Conservation (phyloP, 2,888 invertebrate genomes). For the Chrysolina americana region DNA sequence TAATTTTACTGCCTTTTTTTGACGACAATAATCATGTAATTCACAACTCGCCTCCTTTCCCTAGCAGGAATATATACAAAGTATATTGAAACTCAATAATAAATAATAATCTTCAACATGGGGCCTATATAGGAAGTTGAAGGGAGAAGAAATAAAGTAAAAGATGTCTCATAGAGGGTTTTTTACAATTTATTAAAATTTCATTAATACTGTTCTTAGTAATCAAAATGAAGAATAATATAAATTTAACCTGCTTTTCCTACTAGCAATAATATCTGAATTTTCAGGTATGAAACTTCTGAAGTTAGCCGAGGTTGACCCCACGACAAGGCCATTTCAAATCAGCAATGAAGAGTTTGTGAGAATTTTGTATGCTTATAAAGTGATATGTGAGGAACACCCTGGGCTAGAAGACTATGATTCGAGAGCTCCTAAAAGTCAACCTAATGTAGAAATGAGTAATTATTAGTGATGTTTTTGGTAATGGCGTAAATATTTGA, state of each 20-base stretch:
- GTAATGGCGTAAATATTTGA: constrained; percentile 1
- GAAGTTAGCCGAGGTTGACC: constrained; percentile 80
- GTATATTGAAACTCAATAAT: too few species aligned
- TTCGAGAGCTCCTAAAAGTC: constrained; percentile 73
- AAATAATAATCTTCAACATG: too few species aligned
- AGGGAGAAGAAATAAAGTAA: too few species aligned
- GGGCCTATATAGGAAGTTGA: too few species aligned
- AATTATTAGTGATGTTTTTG: background rate
- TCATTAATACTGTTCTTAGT: too few species aligned
- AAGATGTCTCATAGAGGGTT: too few species aligned
- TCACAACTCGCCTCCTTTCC: too few species aligned
- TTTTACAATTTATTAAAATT: too few species aligned
- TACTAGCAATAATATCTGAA: constrained; percentile 17
- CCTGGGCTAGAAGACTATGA: constrained; percentile 80
- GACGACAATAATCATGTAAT: too few species aligned
- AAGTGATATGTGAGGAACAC: constrained; percentile 78
- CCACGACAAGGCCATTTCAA: constrained; percentile 79
- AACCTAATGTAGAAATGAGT: constrained; percentile 11
- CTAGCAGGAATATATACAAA: too few species aligned
- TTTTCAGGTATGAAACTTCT: constrained; percentile 73
- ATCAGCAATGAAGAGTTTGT: constrained; percentile 85
- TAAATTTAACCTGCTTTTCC: background rate
- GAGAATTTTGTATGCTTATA: constrained; percentile 84
- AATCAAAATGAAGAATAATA: too few species aligned
- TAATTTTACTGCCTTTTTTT: too few species aligned